Conservation (phyloP, 2,113 vertebrate species). For the Sterrhoptilus dennistouni region DNA sequence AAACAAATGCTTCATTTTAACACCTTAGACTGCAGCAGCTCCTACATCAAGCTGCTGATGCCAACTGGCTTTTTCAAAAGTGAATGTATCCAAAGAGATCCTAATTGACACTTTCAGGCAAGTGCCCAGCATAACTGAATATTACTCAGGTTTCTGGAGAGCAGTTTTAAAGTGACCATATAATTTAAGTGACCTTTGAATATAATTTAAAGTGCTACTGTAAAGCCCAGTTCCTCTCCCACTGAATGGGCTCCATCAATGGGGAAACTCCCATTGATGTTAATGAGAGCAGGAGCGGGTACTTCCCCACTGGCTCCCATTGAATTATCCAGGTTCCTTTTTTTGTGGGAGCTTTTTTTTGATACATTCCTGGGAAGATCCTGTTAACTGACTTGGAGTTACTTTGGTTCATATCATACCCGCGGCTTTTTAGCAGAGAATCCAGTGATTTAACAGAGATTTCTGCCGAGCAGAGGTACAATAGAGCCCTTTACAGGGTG, state of each 20-base stretch:
- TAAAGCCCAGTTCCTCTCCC: not conserved
- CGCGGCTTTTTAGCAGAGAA: not conserved
- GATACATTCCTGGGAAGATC: conserved; percentile 11
- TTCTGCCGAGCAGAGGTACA: not conserved
- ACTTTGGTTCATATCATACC: conserved; percentile 13
- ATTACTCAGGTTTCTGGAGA: conserved; percentile 22
- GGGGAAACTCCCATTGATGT: conserved; percentile 17
- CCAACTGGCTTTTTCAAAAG: conserved; percentile 49
- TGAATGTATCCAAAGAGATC: conserved; percentile 31
- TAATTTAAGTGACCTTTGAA: conserved; percentile 52
- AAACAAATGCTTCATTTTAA: conserved; percentile 68
- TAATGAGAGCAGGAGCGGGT: not conserved
- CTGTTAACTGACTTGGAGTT: conserved; percentile 9
- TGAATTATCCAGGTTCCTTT: conserved; percentile 7
- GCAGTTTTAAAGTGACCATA: conserved; percentile 27
- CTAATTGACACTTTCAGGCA: conserved; percentile 63
- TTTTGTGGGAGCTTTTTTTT: not conserved
- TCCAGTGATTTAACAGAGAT: not conserved
- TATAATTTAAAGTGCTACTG: conserved; percentile 35
- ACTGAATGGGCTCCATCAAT: conserved; percentile 28
- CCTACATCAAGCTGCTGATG: conserved; percentile 9
- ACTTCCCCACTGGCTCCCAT: not conserved
- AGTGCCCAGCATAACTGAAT: conserved; percentile 45
- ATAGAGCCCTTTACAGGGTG: conserved; percentile 14
- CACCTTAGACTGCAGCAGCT: conserved; percentile 41